Conservation (phyloP, 2,113 vertebrate genomes). For the Carollia perspicillata region DNA sequence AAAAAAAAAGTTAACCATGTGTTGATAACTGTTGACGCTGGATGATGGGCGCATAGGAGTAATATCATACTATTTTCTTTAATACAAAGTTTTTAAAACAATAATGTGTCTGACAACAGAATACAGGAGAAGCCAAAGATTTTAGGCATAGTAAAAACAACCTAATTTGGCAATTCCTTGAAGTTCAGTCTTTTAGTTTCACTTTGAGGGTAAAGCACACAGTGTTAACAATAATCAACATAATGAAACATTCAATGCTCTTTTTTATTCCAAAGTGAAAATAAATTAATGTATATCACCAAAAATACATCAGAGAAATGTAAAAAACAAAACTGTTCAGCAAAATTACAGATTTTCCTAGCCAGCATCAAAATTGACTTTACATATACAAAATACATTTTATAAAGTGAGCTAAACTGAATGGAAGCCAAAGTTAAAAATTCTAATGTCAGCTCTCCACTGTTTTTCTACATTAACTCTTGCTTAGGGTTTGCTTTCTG, state of each 20-base stretch:
- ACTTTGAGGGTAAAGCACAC: not conserved
- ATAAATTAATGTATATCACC: slow-evolving; percentile 3
- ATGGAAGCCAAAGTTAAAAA: slow-evolving; percentile 12
- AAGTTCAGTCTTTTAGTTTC: slow-evolving; percentile 36
- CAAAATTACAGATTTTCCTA: not conserved
- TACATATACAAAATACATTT: slow-evolving; percentile 21
- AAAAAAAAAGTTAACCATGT: not conserved
- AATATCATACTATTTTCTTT: not conserved
- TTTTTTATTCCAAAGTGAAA: not conserved
- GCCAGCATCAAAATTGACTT: slow-evolving; percentile 18
- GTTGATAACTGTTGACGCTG: not conserved
- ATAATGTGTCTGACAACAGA: not conserved
- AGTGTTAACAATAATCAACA: slow-evolving; percentile 7
- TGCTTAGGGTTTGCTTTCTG: not conserved
- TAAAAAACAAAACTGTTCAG: slow-evolving; percentile 23
- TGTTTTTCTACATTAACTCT: slow-evolving; percentile 34
- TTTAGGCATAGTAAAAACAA: slow-evolving; percentile 3
- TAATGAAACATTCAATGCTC: not conserved
- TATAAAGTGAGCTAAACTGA: slow-evolving; percentile 23
- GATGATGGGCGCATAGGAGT: not conserved
- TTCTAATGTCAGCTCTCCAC: not conserved
- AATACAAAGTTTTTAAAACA: not conserved
- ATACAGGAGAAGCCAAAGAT: not conserved
- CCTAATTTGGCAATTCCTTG: not conserved
- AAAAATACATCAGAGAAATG: slow-evolving; percentile 33